Percentiles rank a stretch among this genome's conserved stretches.
Conservation (phyloP, 2,797 vertebrate species). For the Arvicola amphibius region DNA sequence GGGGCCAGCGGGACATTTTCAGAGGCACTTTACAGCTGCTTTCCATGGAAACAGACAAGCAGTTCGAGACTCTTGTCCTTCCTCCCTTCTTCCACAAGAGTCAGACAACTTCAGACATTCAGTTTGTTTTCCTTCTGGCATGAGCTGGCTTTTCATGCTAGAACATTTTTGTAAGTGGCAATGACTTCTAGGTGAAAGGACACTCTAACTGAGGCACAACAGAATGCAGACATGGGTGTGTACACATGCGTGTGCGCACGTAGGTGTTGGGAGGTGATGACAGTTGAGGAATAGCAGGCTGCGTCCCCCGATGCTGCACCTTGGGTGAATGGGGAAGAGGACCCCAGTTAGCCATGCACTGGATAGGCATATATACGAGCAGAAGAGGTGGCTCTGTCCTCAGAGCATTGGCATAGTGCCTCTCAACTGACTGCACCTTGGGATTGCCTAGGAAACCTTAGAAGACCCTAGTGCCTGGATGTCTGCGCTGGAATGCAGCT, state of each 20-base stretch:
- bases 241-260: accelerated
- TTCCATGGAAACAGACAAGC: slow-evolving; percentile 57
- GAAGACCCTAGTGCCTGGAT: not conserved
- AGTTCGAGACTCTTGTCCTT: not conserved
- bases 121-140: slow-evolving; percentile 32
- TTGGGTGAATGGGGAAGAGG: not conserved
- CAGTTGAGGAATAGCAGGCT: not conserved
- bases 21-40: not conserved
- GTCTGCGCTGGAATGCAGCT: not conserved
- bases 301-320: not conserved
- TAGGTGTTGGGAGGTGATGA: not conserved
- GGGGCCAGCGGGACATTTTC: not conserved
- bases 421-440: not conserved
- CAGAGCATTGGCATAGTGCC: not conserved
- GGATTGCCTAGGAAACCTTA: not conserved
- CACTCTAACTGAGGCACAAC: not conserved
- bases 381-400: not conserved
- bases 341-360: not conserved
- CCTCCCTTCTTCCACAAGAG: not conserved
- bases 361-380: accelerated
- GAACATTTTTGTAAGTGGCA: slow-evolving; percentile 25
- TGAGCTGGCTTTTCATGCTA: not conserved
- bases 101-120: not conserved
- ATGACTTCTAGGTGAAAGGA: not conserved
- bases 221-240: not conserved